Percentiles rank a stretch among this genome's conserved stretches.
Evolutionary conservation across 35 echinoderm and acorn worm species (phyloP).

Genomic region (Acanthaster planci): DNA sequence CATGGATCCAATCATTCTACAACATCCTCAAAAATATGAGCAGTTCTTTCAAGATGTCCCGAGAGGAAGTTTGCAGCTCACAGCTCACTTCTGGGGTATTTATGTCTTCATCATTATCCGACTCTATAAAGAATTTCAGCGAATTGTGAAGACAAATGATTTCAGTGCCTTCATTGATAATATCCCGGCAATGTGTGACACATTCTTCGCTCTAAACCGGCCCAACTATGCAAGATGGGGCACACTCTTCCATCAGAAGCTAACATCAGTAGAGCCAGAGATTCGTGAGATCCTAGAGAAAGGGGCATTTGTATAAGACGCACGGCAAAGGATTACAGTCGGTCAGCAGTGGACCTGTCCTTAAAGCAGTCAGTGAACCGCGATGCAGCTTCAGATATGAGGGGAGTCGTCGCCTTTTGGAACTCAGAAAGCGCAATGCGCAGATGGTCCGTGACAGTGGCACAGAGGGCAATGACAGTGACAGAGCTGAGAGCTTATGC

Average conservation of each 20-base stretch:
- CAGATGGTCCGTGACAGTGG: constrained; percentile 62
- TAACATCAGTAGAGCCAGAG: constrained; percentile 42
- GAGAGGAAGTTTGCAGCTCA: constrained; percentile 33
- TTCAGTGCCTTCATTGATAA: constrained; percentile 54
- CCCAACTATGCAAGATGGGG: constrained; percentile 83
- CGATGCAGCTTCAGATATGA: constrained; percentile 81
- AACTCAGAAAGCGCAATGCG: constrained; percentile 47
- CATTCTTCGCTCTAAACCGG: constrained; percentile 73
- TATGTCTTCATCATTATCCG: constrained; percentile 79
- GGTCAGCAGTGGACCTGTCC: constrained; percentile 61
- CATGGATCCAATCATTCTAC: constrained; percentile 36
- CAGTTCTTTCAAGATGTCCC: constrained; percentile 53
- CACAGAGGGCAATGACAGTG: constrained; percentile 61
- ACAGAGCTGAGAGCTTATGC: constrained; percentile 47
- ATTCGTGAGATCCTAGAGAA: constrained; percentile 32
- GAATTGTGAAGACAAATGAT: constrained; percentile 69
- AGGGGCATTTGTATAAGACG: constrained; percentile 67
- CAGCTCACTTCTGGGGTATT: constrained; percentile 50
- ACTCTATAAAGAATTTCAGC: constrained; percentile 59
- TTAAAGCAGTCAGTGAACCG: constrained; percentile 72
- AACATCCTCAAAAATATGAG: constrained; percentile 47
- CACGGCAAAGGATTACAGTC: constrained; percentile 32
- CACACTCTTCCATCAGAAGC: constrained; percentile 60
- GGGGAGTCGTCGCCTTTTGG: constrained; percentile 55
- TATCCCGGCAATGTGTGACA: constrained; percentile 45